Conservation (phyloP, 2,113 vertebrate genomes). For the Nestor notabilis region DNA sequence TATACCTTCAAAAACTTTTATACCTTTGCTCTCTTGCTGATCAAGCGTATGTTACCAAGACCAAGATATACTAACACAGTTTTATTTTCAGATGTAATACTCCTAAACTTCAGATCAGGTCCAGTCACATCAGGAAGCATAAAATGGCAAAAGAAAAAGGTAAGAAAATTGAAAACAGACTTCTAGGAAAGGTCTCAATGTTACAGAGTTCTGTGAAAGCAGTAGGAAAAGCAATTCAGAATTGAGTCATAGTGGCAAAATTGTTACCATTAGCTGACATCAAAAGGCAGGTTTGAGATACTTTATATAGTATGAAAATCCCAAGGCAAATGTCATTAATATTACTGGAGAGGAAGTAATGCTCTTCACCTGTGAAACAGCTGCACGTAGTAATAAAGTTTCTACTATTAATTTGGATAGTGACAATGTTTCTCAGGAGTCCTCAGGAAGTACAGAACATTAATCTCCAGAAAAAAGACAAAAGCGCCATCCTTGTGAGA, state of each 20-base stretch:
- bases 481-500: not conserved
- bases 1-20: not conserved
- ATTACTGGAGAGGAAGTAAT: not conserved
- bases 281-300: not conserved
- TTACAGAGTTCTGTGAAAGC: not conserved
- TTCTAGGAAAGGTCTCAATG: not conserved
- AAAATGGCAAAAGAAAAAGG: not conserved
- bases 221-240: not conserved
- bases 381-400: not conserved
- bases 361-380: not conserved
- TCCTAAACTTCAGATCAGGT: not conserved
- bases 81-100: not conserved
- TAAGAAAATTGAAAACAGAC: not conserved
- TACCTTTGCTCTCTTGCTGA: not conserved
- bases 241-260: not conserved
- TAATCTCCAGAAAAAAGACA: not conserved
- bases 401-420: not conserved
- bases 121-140: not conserved
- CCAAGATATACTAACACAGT: not conserved
- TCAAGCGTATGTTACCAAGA: not conserved
- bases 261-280: not conserved
- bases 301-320: not conserved
- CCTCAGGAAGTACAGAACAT: not conserved
- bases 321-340: not conserved
- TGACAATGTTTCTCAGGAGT: not conserved